Conservation (phyloP, 2,797 vertebrate genomes). For the Chloroceryle amazona region DNA sequence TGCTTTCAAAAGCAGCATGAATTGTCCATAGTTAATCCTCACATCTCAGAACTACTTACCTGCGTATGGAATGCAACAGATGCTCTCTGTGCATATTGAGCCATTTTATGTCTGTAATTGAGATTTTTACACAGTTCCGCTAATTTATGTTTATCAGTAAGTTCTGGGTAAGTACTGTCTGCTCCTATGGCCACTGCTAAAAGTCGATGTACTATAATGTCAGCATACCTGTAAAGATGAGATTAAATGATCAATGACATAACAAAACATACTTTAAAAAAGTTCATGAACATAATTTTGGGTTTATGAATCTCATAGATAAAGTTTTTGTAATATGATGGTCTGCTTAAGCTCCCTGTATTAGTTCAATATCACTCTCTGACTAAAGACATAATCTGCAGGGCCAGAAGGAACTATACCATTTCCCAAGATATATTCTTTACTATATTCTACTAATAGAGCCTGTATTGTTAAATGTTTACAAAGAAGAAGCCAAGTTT, state of each 20-base stretch:
- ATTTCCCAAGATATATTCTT: neutral
- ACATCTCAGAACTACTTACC: slow-evolving; percentile 70
- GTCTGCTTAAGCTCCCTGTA: neutral
- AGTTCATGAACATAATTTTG: neutral
- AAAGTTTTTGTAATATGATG: neutral
- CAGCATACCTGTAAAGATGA: slow-evolving; percentile 87
- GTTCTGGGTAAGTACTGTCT: slow-evolving; percentile 93
- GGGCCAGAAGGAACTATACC: neutral
- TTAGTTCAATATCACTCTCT: neutral
- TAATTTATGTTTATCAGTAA: slow-evolving; percentile 96
- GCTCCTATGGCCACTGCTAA: slow-evolving; percentile 92
- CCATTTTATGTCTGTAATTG: slow-evolving; percentile 98
- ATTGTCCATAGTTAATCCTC: neutral
- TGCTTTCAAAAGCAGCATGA: neutral
- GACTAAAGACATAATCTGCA: neutral
- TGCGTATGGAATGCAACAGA: slow-evolving; percentile 97
- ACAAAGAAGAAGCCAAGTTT: neutral
- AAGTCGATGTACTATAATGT: slow-evolving; percentile 95
- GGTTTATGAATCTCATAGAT: neutral
- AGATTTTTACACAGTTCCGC: slow-evolving; percentile 94
- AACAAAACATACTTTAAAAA: neutral
- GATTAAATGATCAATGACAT: neutral
- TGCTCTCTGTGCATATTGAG: slow-evolving; percentile 95
- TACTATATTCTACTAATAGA: neutral
- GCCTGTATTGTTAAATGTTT: neutral